phyloP scores from a whole-genome alignment of 2,888 invertebrate species.

The Saturnia japonica region DNA sequence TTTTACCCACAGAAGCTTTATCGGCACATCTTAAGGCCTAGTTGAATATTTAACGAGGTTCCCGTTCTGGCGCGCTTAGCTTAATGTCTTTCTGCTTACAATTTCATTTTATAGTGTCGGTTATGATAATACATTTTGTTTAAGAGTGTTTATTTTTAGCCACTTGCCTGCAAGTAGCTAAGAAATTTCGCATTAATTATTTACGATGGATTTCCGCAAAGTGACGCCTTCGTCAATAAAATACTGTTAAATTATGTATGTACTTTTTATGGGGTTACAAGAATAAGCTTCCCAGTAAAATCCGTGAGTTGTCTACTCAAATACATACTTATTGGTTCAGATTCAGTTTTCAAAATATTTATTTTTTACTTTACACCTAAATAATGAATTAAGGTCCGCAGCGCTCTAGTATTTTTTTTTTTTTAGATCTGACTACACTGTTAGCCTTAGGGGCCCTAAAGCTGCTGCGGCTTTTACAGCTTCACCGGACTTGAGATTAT shows the following conservation, averaged over 20 bases:
- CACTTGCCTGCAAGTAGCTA: no score
- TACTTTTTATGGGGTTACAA: neutral
- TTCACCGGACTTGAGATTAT: no score
- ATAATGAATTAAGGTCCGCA: no score
- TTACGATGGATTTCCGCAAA: no score
- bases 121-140: neutral
- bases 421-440: no score
- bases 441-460: no score
- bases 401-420: no score
- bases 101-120: neutral
- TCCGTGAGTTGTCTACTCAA: neutral
- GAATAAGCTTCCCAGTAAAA: neutral
- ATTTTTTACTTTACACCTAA: neutral
- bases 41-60: constrained; percentile 20
- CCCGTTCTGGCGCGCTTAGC: neutral
- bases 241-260: neutral
- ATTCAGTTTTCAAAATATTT: neutral
- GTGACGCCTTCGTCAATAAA: no score
- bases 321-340: neutral
- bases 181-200: no score
- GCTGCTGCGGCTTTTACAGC: no score
- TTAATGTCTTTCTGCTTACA: neutral
- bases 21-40: constrained; percentile 9
- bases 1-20: constrained; percentile 3
- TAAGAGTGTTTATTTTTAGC: neutral